Evolutionary conservation across 1,140 invertebrate species (phyloP), one percentile per base, ranked within the genome.

Genomic region (Octopus sinensis): DNA sequence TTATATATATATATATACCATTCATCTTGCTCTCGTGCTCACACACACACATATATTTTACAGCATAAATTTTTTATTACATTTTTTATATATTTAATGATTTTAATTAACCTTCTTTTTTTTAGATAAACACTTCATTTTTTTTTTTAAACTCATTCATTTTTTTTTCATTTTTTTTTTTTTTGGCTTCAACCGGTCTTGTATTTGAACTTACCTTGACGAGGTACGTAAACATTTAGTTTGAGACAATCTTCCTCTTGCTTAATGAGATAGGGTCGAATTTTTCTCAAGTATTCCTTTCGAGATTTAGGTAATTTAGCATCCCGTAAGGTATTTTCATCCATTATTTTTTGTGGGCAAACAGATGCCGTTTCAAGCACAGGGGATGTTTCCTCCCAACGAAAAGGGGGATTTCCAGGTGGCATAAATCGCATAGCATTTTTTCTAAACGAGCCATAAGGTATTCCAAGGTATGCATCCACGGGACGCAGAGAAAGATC

Each of bases 181-280:
- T n/a, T n/a, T n/a, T n/a, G 23, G 23, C 30, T 43, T 43, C 30
- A 43, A 43, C 30, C 30, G 30, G 30, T 43, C 30, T 43, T 43
- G 30, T 43, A 43, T 43, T 43, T 43, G 30, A 43, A 92, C 95
- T 78, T 53, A 84, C 82, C 82, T 84, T 78, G 54, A 54, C 79
- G 78, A 10, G 84, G 84, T 5, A 82, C 81, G 76, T 85, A 85
- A 9, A 85, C 68, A 56, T 85, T 85, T 7, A 85, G 81, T 43
- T 81, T 80, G n/a, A 85, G 80, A 75, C 84, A 85, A 7, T 85
- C 84, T 54, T 85, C 84, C 13, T 54, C 73, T 76, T 85, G 84
- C 6, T 81, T 62, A 52, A 80, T 53, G 6, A 85, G 62, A 53
- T 76, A 84, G 6, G 84, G 84, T 6, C 82, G 17, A 52, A 85